Base-by-base conservation (phyloP, 2,888 invertebrate genomes). In the Aphodius granarius region DNA sequence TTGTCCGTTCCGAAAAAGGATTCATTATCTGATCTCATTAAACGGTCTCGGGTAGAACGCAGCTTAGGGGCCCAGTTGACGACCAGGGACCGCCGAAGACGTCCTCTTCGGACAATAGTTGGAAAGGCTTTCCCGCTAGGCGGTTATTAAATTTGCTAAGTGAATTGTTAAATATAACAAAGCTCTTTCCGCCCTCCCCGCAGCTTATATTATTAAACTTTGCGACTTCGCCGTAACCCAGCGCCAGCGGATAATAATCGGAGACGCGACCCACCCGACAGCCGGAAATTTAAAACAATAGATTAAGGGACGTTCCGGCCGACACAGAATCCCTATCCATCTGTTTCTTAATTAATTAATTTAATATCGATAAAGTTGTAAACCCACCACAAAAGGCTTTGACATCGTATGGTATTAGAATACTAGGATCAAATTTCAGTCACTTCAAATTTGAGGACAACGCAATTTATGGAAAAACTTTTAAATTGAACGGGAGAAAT, bases 81-180 rank as follows among this genome's bases (percentile, higher is more conserved):
- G 68, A 22, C 20, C 68, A 5, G 18, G 20, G 68, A 19, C 68
- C 68, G 68, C 43, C 43, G 68, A 68, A 68, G 22, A 68, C 22
- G 22, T 68, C 21, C 20, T 20, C 68, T 18, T 22, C 68, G 68
- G 23, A 66, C 43, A 22, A 66, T 16, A 65, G 66, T 21, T 72
- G 63, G 43, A 43, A 43, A 6, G 43, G 43, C 43, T 43, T 43
- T 43, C 43, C 43, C 43, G 63, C 72, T 63, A 71, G 63, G 64
- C 71, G 73, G 73, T 74, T 73, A 73, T 75, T 72, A 72, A 75
- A 75, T 75, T 72, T 75, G 66, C 65, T 68, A 72, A 75, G 75
- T 66, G 72, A 75, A 75, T 75, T 75, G 72, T 75, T 75, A 75
- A 75, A 72, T 75, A 72, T 66, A 75, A 72, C 72, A 75, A 72